Conservation (phyloP, 2,888 invertebrate genomes). For the Erynnis tages region DNA sequence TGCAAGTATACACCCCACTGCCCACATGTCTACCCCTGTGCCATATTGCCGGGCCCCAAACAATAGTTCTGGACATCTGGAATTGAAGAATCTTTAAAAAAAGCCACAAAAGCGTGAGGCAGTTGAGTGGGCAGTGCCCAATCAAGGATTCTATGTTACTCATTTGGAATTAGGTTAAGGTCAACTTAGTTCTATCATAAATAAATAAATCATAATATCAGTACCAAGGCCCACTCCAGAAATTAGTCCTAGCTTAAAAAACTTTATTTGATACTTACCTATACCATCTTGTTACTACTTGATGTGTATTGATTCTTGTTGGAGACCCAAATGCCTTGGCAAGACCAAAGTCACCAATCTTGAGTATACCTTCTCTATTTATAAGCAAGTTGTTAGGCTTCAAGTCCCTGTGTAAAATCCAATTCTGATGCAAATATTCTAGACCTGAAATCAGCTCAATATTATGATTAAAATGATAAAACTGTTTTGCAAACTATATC, state of each 20-base stretch:
- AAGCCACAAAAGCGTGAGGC: too few relatives aligned
- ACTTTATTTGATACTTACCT: conserved; percentile 67
- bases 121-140: too few relatives aligned
- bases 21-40: conserved; percentile 99
- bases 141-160: too few relatives aligned
- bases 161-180: too few relatives aligned
- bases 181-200: too few relatives aligned
- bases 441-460: conserved; percentile 83
- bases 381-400: conserved; percentile 99
- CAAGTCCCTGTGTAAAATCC: conserved; percentile 98
- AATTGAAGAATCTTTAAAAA: too few relatives aligned
- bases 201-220: too few relatives aligned
- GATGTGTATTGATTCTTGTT: conserved; percentile 97
- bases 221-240: too few relatives aligned
- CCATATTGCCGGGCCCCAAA: conserved; percentile 98
- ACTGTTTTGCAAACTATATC: too few relatives aligned
- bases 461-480: neutral
- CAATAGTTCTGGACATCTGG: conserved; percentile 93
- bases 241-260: neutral
- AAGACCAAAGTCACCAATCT: conserved; percentile 99
- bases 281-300: conserved; percentile 98
- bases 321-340: conserved; percentile 99
- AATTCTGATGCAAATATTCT: conserved; percentile 96
- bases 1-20: conserved; percentile 98
- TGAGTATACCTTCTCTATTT: conserved; percentile 94